Conservation (phyloP, 2,888 invertebrate species). For the Athalia circularis region DNA sequence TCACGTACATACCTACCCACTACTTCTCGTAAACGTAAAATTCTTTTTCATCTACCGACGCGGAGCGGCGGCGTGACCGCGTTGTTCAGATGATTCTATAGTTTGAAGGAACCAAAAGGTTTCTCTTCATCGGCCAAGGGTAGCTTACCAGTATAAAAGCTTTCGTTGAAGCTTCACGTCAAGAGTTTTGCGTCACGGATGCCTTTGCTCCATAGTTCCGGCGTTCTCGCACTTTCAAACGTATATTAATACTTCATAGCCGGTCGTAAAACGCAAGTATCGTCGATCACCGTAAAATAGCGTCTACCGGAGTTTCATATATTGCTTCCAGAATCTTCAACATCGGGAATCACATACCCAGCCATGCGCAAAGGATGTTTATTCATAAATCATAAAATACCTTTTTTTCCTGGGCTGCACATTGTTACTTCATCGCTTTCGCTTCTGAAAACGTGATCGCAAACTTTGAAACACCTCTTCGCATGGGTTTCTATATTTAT, state of each 20-base stretch:
- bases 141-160: conserved; percentile 29
- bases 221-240: conserved; percentile 19
- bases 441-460: neutral
- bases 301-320: neutral
- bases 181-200: conserved; percentile 31
- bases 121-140: conserved; percentile 24
- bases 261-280: conserved; percentile 16
- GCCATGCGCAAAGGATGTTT: neutral
- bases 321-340: neutral
- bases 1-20: neutral
- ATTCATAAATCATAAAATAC: conserved; percentile 2
- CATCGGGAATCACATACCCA: neutral
- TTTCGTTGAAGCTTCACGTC: conserved; percentile 23
- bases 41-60: neutral
- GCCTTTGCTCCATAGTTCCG: conserved; percentile 21
- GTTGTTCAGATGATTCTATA: conserved; percentile 18
- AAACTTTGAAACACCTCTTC: neutral
- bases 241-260: conserved; percentile 30
- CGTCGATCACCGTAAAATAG: conserved; percentile 36
- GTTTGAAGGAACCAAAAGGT: conserved; percentile 16
- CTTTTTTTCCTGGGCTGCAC: neutral
- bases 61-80: neutral
- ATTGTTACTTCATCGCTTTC: neutral
- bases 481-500: neutral
- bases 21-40: neutral